Conservation (phyloP, 1,140 invertebrate genomes). For the Centruroides vittatus region DNA sequence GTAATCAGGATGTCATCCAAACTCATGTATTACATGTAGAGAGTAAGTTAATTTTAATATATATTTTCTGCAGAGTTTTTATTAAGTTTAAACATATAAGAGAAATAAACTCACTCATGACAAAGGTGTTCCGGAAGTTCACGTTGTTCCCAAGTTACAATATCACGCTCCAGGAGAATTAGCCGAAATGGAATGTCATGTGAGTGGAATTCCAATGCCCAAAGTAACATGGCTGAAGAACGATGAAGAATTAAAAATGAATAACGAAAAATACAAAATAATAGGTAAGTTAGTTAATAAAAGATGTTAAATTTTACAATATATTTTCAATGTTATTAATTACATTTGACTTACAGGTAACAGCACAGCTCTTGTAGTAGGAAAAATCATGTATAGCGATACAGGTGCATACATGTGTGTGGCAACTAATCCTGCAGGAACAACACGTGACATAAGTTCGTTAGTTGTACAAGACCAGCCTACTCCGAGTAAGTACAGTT, state of each 20-base stretch:
- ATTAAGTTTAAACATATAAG: too few relatives aligned
- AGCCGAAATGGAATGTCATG: slow-evolving; percentile 50
- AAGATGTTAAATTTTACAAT: background rate
- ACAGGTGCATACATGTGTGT: slow-evolving; percentile 65
- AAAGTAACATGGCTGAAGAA: slow-evolving; percentile 56
- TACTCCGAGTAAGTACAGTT: slow-evolving; percentile 39
- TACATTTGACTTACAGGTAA: slow-evolving; percentile 29
- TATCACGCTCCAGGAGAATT: slow-evolving; percentile 48
- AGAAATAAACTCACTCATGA: background rate
- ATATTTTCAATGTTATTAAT: too few relatives aligned
- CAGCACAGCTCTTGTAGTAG: slow-evolving; percentile 48
- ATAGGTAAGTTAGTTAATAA: slow-evolving; percentile 30
- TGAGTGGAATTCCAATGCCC: slow-evolving; percentile 43
- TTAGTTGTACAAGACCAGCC: slow-evolving; percentile 53
- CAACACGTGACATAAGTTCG: slow-evolving; percentile 54
- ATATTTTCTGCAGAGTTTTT: background rate
- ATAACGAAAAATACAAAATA: slow-evolving; percentile 43
- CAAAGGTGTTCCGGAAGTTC: slow-evolving; percentile 48
- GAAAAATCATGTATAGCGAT: slow-evolving; percentile 50
- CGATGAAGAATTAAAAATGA: slow-evolving; percentile 44
- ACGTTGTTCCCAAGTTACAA: slow-evolving; percentile 49
- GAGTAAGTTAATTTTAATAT: slow-evolving; percentile 40
- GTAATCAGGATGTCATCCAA: slow-evolving; percentile 57
- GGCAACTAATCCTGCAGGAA: slow-evolving; percentile 50
- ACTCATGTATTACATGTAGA: slow-evolving; percentile 59